Evolutionary conservation across 2,113 vertebrate species (phyloP).

Genomic region (Dicrurus megarhynchus): DNA sequence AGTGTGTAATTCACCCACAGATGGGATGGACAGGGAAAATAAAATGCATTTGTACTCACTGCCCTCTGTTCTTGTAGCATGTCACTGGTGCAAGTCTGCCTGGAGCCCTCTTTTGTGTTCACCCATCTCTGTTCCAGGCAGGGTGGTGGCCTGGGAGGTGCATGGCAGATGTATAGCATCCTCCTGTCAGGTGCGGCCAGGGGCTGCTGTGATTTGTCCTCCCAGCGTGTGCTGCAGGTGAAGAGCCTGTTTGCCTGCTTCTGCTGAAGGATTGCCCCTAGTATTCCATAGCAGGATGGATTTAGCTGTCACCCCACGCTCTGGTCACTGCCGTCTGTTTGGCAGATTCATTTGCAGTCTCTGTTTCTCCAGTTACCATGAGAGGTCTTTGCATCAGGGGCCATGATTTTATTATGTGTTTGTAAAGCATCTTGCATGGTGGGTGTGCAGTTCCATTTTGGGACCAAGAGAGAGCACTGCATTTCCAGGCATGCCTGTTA

Average conservation of each 20-base stretch:
- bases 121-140: accelerated
- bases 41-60: neutral
- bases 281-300: neutral
- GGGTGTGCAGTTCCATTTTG: neutral
- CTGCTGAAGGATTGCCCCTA: neutral
- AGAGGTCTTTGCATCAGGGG: neutral
- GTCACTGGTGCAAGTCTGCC: neutral
- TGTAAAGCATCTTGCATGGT: neutral
- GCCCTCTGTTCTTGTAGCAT: neutral
- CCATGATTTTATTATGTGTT: neutral
- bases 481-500: neutral
- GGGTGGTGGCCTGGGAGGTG: neutral
- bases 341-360: neutral
- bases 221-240: accelerated
- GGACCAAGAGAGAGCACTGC: neutral
- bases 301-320: neutral
- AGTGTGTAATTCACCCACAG: neutral
- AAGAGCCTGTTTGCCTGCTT: neutral
- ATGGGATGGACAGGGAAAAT: neutral
- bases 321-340: neutral
- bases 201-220: neutral
- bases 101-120: accelerated
- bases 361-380: neutral
- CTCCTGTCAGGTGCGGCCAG: neutral
- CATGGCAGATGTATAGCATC: accelerated